Percentiles rank a stretch among this genome's conserved stretches.
These are phyloP conservation scores for Psittacula cyanocephala DNA, from an alignment of 2,113 vertebrate genomes.

Conservation along the genomic window DNA sequence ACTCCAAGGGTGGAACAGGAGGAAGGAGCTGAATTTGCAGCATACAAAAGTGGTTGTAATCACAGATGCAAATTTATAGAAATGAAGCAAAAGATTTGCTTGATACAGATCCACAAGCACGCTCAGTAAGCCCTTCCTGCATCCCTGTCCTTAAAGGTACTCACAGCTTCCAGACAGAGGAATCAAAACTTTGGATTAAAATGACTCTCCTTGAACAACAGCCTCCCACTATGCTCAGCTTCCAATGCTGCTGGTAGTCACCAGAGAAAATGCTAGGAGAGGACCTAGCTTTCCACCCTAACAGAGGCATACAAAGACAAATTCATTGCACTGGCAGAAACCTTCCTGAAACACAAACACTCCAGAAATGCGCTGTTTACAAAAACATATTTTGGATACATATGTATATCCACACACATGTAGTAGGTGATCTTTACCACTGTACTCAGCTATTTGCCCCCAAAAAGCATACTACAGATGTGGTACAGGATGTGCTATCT, in stretches of 20 bases:
- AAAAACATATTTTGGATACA: no score
- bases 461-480: background rate
- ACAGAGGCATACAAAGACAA: background rate
- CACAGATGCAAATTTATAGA: background rate
- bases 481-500: background rate
- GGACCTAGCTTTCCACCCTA: background rate
- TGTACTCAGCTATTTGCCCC: fast-evolving
- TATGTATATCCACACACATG: fast-evolving
- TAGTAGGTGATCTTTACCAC: background rate
- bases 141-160: background rate
- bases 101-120: fast-evolving
- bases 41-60: fast-evolving
- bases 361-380: fast-evolving
- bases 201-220: background rate
- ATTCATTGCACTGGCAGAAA: background rate
- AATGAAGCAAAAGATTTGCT: background rate
- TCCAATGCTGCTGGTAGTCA: background rate
- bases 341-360: background rate
- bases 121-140: background rate
- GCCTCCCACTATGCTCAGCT: background rate
- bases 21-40: background rate
- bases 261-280: background rate
- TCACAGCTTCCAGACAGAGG: background rate
- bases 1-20: background rate
- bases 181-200: fast-evolving